Conservation (phyloP, 2,888 invertebrate species). For the Lepidocyrtoides sp. region DNA sequence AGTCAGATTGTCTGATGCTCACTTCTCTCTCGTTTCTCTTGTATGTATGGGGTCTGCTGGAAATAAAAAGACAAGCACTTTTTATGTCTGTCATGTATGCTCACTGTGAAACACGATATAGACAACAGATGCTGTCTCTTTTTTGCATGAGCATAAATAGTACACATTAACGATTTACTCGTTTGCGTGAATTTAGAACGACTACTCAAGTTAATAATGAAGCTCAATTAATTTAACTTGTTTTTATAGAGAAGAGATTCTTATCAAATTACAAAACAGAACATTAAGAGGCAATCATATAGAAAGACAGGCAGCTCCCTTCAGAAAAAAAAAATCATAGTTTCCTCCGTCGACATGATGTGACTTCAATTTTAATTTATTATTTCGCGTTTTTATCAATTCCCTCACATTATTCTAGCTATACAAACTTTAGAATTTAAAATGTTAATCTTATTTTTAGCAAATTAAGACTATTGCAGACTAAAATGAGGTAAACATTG, state of each 20-base stretch:
- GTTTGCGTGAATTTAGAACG: constrained; percentile 30
- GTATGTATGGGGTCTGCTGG: background rate
- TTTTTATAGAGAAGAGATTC: constrained; percentile 13
- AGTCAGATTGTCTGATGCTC: background rate
- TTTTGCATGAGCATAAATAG: constrained; percentile 22
- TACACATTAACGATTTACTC: constrained; percentile 2
- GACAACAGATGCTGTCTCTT: constrained; percentile 10
- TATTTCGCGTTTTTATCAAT: background rate
- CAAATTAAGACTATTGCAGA: constrained; percentile 4
- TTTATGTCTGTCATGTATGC: background rate
- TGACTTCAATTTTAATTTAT: constrained; percentile 15
- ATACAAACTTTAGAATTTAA: background rate
- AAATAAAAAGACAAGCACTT: background rate
- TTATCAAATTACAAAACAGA: constrained; percentile 40
- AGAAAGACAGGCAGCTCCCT: background rate
- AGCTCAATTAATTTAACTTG: constrained; percentile 52
- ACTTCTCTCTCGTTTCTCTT: background rate
- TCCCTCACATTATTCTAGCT: background rate
- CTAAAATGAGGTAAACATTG: too few relatives aligned
- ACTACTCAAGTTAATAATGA: background rate
- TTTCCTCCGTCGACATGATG: background rate
- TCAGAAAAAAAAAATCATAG: background rate
- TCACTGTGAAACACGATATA: background rate
- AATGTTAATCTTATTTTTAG: constrained; percentile 41
- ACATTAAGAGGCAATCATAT: constrained; percentile 6